These are phyloP conservation scores for Sciurus carolinensis DNA, from an alignment of 2,797 vertebrate genomes.

Conservation along the genomic window DNA sequence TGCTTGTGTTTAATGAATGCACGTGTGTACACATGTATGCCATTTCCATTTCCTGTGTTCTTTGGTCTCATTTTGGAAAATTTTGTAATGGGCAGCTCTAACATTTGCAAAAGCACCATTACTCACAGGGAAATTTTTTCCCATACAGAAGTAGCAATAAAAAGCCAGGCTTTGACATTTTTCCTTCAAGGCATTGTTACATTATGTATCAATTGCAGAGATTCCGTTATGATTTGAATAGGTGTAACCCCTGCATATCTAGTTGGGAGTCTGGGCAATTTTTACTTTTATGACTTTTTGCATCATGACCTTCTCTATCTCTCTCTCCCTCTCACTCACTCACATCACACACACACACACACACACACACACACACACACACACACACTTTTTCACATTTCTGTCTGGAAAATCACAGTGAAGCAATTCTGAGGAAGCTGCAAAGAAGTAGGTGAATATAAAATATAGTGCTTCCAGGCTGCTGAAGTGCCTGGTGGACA, in stretches of 20 bases:
- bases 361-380: no score
- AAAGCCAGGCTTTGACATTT: neutral
- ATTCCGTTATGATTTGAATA: slow-evolving; percentile 33
- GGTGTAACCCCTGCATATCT: neutral
- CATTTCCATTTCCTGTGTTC: neutral
- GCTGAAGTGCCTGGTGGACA: neutral
- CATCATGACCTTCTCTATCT: neutral
- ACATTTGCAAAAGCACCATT: slow-evolving; percentile 10
- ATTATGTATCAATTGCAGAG: neutral
- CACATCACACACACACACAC: neutral
- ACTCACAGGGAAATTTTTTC: neutral
- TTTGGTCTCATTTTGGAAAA: neutral
- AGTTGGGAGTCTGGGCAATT: neutral
- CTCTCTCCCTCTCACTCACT: neutral
- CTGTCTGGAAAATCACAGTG: slow-evolving; percentile 19
- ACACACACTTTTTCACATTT: neutral
- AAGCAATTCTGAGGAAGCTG: neutral
- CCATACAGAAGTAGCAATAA: neutral
- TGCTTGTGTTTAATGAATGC: neutral
- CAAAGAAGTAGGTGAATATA: slow-evolving; percentile 32
- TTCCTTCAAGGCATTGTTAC: neutral
- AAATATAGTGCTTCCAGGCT: neutral
- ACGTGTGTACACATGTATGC: neutral
- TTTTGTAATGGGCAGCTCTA: neutral
- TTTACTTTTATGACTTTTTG: neutral